phyloP scores from a whole-genome alignment of 2,113 vertebrate species.

The Hippocampus barbouri region DNA sequence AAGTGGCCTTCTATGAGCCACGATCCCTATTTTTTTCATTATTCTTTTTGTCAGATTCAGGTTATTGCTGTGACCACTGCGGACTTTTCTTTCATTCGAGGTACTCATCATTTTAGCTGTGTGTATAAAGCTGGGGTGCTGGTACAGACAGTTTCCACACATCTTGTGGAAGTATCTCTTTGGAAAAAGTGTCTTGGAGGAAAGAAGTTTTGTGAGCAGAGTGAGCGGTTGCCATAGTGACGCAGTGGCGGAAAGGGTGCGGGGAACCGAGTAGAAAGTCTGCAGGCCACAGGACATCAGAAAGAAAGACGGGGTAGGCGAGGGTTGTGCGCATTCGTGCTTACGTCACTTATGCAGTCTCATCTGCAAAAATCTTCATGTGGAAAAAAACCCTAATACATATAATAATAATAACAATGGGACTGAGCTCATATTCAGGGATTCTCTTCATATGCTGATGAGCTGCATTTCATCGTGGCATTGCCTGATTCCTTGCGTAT shows the following conservation, averaged over 20 bases:
- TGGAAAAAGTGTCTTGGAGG: background rate
- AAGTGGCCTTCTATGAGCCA: too few relatives aligned
- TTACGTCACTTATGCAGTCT: background rate
- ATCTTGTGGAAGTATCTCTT: background rate
- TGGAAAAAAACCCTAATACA: background rate
- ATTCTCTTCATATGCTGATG: slow-evolving; percentile 8
- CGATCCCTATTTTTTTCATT: too few relatives aligned
- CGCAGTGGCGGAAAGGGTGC: background rate
- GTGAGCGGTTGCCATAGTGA: slow-evolving; percentile 1
- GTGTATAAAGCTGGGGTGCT: background rate
- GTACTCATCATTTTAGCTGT: too few relatives aligned
- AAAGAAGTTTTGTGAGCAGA: slow-evolving; percentile 4
- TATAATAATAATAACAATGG: background rate
- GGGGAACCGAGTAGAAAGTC: background rate
- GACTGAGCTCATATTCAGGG: background rate
- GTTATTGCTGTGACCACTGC: too few relatives aligned
- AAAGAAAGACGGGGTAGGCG: background rate
- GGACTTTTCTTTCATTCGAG: too few relatives aligned
- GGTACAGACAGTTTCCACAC: background rate
- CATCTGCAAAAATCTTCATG: background rate
- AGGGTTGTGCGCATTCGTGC: background rate
- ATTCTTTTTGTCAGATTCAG: too few relatives aligned
- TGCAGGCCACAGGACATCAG: slow-evolving; percentile 7
- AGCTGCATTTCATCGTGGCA: slow-evolving; percentile 3
- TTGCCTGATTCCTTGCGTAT: background rate